Percentiles rank a stretch among this genome's conserved stretches.
Conservation (phyloP, 2,888 invertebrate genomes). For the Clivina fossor region DNA sequence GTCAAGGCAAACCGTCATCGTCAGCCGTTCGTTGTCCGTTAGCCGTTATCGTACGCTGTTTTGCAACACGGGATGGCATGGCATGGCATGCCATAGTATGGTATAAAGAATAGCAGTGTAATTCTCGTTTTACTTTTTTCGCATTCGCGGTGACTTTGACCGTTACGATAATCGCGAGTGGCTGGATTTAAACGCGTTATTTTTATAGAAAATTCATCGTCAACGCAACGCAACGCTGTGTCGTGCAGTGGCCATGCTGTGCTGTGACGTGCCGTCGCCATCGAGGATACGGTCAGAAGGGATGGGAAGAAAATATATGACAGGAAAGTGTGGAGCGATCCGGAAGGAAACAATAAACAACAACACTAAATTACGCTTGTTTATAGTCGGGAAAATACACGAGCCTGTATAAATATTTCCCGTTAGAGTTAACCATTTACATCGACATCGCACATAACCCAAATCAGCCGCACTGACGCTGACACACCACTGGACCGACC, state of each 20-base stretch:
- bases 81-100: too few relatives aligned
- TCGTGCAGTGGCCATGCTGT: background rate
- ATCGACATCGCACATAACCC: slow-evolving; percentile 19
- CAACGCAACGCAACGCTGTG: background rate
- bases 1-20: too few relatives aligned
- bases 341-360: slow-evolving; percentile 33
- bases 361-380: slow-evolving; percentile 32
- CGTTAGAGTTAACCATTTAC: slow-evolving; percentile 28
- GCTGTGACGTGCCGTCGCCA: background rate
- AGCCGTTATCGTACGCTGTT: too few relatives aligned
- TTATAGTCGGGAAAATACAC: slow-evolving; percentile 30
- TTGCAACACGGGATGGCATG: too few relatives aligned
- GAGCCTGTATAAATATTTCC: slow-evolving; percentile 29
- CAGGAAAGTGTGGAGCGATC: slow-evolving; percentile 31
- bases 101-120: too few relatives aligned
- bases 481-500: too few relatives aligned
- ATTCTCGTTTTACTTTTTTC: slow-evolving; percentile 3
- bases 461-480: too few relatives aligned
- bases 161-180: slow-evolving; percentile 24
- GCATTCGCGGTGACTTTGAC: slow-evolving; percentile 14
- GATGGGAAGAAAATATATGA: slow-evolving; percentile 31
- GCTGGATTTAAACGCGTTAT: slow-evolving; percentile 22
- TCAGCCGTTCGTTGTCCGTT: too few relatives aligned
- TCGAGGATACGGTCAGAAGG: slow-evolving; percentile 21
- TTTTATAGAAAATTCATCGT: slow-evolving; percentile 16